These are phyloP conservation scores for Molossus molossus DNA, from an alignment of 2,797 vertebrate species.

Conservation along the genomic window DNA sequence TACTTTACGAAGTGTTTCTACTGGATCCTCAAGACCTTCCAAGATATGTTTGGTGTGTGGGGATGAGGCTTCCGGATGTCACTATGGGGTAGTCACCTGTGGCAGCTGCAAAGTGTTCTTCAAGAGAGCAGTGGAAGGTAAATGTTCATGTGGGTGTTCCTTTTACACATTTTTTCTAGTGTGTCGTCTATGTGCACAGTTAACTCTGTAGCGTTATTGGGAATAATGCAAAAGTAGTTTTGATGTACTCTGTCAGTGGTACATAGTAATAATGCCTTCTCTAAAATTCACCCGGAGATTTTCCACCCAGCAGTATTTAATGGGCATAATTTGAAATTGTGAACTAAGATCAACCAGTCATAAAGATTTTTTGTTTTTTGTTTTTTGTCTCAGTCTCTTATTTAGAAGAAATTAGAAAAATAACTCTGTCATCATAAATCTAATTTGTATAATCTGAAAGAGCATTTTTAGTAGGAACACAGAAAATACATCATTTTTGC, in stretches of 20 bases:
- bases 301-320: background rate
- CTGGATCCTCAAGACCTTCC: constrained; percentile 95
- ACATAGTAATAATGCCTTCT: constrained; percentile 25
- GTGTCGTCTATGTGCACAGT: background rate
- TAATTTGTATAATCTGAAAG: background rate
- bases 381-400: constrained; percentile 13
- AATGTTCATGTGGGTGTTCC: constrained; percentile 88
- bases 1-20: constrained; percentile 95
- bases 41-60: constrained; percentile 99
- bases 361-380: background rate
- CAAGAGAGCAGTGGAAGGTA: constrained; percentile 99
- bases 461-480: background rate
- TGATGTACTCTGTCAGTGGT: constrained; percentile 21
- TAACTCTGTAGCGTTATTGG: background rate
- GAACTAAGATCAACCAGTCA: background rate
- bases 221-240: constrained; percentile 32
- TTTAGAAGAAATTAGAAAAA: constrained; percentile 11
- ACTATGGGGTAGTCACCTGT: constrained; percentile 99
- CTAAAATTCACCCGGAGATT: constrained; percentile 8
- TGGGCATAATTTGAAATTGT: background rate
- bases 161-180: constrained; percentile 73
- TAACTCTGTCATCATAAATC: background rate
- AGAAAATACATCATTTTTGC: background rate
- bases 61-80: constrained; percentile 99
- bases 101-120: constrained; percentile 99